Conservation (phyloP, 2,113 vertebrate species). For the Ranitomeya imitator region DNA sequence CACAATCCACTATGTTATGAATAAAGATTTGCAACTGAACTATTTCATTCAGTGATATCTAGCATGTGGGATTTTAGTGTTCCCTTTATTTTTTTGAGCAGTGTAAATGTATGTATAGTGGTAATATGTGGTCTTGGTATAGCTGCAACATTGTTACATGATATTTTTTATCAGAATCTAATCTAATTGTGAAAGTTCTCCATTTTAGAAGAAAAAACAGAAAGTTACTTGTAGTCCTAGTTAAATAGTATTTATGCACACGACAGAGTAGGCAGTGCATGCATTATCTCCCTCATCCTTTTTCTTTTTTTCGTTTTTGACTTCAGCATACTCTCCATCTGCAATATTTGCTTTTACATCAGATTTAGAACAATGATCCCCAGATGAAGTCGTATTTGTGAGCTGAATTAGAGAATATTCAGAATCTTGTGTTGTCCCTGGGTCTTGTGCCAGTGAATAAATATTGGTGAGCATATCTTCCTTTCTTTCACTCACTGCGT, state of each 20-base stretch:
- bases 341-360: not conserved
- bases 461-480: not conserved
- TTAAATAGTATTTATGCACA: not conserved
- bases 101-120: too few species aligned
- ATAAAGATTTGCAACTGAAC: too few species aligned
- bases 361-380: not conserved
- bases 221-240: not conserved
- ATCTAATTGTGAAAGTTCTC: not conserved
- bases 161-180: too few species aligned
- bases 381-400: not conserved
- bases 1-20: too few species aligned
- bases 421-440: not conserved
- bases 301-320: not conserved
- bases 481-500: constrained; percentile 28
- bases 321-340: not conserved
- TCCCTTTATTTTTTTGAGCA: too few species aligned
- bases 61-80: too few species aligned
- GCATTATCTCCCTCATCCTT: not conserved
- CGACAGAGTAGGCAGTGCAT: not conserved
- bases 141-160: too few species aligned
- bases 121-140: too few species aligned
- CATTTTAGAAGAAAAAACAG: not conserved
- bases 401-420: not conserved
- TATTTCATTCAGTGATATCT: too few species aligned
- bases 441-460: not conserved